Evolutionary conservation across 2,888 invertebrate species (phyloP), one percentile per base, ranked within the genome.

Genomic region (Theretra japonica): DNA sequence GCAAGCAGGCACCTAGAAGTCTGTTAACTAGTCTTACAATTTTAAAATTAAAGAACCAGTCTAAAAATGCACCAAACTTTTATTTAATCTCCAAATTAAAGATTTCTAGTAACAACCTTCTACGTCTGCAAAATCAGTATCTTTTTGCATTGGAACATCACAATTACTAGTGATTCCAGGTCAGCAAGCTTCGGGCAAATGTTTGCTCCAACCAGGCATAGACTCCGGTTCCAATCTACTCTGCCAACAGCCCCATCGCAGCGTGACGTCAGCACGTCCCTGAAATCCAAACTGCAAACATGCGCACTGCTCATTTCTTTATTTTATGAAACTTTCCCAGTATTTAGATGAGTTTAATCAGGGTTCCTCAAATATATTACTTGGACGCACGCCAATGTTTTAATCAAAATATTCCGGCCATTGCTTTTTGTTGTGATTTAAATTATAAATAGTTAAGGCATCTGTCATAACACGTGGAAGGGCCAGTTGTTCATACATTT

Each of bases 381-480:
- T 69, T 72, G 72, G 72, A 69, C 8, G 30, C 23, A 21, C n/a
- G 69, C 72, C 72, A 72, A 72, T 68, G 28, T 50, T 41, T 72
- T 72, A 68, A 72, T 72, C 69, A 72, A 69, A 69, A 33, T 59
- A 59, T 72, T 69, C 59, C 65, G 56, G 33, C 70, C 62, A 57
- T 57, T 65, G 65, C 41, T 65, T 48, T 65, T 65, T 65, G 65
- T 65, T 65, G 65, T 65, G 65, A 65, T 65, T 65, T 65, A 41
- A 41, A 65, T 65, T 65, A 65, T 65, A 65, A 65, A 65, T 65
- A 48, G 65, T 65, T 65, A 65, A 48, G 65, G 65, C 65, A 65
- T 65, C 65, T 48, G 65, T 65, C 65, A 65, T 48, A 65, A 65
- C 41, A 48, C 15, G 23, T 23, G 65, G 53, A 65, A 65, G 65